phyloP scores from a whole-genome alignment of 2,113 vertebrate genomes.

The Excalfactoria chinensis region DNA sequence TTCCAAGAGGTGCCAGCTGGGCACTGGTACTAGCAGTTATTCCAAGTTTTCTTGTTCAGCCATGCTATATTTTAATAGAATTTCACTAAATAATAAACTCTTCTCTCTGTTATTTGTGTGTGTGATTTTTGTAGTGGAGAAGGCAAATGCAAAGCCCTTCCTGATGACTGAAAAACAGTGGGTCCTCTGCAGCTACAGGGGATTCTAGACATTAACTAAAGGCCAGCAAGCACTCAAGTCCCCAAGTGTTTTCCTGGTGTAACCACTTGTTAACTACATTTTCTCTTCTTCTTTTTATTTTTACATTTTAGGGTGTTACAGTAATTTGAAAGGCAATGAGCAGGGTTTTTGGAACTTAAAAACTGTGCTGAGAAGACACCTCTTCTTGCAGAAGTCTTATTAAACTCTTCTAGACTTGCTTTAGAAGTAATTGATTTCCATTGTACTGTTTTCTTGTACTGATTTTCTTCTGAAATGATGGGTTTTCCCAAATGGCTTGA shows the following conservation, averaged over 20 bases:
- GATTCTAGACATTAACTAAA: slow-evolving; percentile 97
- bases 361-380: slow-evolving; percentile 82
- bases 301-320: slow-evolving; percentile 89
- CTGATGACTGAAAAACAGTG: slow-evolving; percentile 96
- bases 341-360: slow-evolving; percentile 83
- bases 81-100: slow-evolving; percentile 95
- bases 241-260: slow-evolving; percentile 92
- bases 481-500: slow-evolving; percentile 50
- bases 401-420: slow-evolving; percentile 81
- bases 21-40: slow-evolving; percentile 82
- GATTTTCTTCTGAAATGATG: slow-evolving; percentile 74
- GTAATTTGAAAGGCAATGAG: slow-evolving; percentile 84
- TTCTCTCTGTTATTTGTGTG: slow-evolving; percentile 99
- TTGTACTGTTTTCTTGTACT: slow-evolving; percentile 70
- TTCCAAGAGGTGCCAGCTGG: slow-evolving; percentile 81
- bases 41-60: slow-evolving; percentile 83
- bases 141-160: slow-evolving; percentile 99
- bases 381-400: slow-evolving; percentile 80
- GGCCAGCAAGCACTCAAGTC: slow-evolving; percentile 93
- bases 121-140: slow-evolving; percentile 99
- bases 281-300: slow-evolving; percentile 84
- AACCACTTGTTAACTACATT: slow-evolving; percentile 90
- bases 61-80: slow-evolving; percentile 87
- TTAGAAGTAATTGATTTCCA: slow-evolving; percentile 77
- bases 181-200: slow-evolving; percentile 97